phyloP scores from a whole-genome alignment of 2,113 vertebrate genomes.

The Triplophysa tibetana region DNA sequence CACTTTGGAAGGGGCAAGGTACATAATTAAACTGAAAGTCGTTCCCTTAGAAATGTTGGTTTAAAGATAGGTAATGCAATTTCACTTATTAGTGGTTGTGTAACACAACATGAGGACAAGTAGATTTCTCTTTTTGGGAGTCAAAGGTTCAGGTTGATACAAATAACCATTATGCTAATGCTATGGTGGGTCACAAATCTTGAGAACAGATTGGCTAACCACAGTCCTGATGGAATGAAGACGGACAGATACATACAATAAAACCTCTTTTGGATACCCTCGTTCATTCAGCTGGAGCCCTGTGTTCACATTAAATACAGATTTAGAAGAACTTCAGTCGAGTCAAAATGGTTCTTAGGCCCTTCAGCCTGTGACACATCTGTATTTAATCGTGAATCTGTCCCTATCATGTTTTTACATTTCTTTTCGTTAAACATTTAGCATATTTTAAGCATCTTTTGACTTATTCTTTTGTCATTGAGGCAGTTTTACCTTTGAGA shows the following conservation, averaged over 20 bases:
- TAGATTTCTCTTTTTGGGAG: neutral
- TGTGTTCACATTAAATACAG: constrained; percentile 83
- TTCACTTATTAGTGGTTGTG: neutral
- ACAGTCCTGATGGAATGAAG: too few species aligned
- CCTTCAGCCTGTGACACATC: constrained; percentile 44
- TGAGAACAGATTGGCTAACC: neutral
- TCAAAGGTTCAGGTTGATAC: neutral
- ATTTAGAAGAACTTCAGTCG: constrained; percentile 53
- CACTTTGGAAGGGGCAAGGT: neutral
- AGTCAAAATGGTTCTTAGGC: neutral
- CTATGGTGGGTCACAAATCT: too few species aligned
- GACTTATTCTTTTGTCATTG: constrained; percentile 20
- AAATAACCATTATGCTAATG: neutral
- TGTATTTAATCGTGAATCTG: constrained; percentile 57
- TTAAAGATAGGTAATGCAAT: neutral
- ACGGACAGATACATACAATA: neutral
- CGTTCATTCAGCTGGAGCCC: constrained; percentile 32
- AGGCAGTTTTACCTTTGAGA: constrained; percentile 25
- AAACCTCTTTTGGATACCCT: constrained; percentile 41
- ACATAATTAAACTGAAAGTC: neutral
- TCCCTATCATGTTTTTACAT: constrained; percentile 35
- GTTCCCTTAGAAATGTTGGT: neutral
- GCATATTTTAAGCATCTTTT: constrained; percentile 8
- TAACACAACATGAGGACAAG: neutral
- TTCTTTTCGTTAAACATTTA: constrained; percentile 19